Evolutionary conservation across 2,888 invertebrate species (phyloP).

Genomic region (Globia sparganii): DNA sequence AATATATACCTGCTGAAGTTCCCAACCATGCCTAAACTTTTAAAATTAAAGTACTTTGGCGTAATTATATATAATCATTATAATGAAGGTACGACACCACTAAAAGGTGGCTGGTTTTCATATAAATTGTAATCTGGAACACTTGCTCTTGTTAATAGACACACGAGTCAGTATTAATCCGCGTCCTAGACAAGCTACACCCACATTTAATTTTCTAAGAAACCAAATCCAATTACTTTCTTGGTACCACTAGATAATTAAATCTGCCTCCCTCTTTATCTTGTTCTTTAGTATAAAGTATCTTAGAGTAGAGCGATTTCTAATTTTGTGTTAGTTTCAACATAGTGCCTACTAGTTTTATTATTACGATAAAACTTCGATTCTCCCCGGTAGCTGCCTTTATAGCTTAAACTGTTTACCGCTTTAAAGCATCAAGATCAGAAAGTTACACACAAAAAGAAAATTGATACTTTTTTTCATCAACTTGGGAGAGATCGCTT

Average conservation of each 20-base stretch:
- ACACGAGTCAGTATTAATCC: slow-evolving; percentile 22
- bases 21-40: neutral
- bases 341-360: slow-evolving; percentile 43
- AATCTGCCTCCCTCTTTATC: slow-evolving; percentile 33
- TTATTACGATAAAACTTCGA: slow-evolving; percentile 55
- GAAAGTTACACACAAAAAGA: slow-evolving; percentile 46
- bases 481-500: slow-evolving; percentile 34
- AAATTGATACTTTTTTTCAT: slow-evolving; percentile 53
- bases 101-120: slow-evolving; percentile 17
- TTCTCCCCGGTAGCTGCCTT: slow-evolving; percentile 27
- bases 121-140: slow-evolving; percentile 30
- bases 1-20: neutral
- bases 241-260: slow-evolving; percentile 50
- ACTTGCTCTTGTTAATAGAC: slow-evolving; percentile 23
- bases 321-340: slow-evolving; percentile 40
- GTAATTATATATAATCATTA: slow-evolving; percentile 4
- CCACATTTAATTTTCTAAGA: slow-evolving; percentile 56
- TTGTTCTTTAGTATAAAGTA: slow-evolving; percentile 17
- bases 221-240: slow-evolving; percentile 63
- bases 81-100: neutral
- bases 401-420: slow-evolving; percentile 54
- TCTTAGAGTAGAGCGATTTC: slow-evolving; percentile 21
- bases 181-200: slow-evolving; percentile 29
- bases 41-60: neutral
- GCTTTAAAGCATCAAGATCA: slow-evolving; percentile 49